Evolutionary conservation across 2,888 invertebrate genomes (phyloP).

Genomic region (Cephus nigrinus): DNA sequence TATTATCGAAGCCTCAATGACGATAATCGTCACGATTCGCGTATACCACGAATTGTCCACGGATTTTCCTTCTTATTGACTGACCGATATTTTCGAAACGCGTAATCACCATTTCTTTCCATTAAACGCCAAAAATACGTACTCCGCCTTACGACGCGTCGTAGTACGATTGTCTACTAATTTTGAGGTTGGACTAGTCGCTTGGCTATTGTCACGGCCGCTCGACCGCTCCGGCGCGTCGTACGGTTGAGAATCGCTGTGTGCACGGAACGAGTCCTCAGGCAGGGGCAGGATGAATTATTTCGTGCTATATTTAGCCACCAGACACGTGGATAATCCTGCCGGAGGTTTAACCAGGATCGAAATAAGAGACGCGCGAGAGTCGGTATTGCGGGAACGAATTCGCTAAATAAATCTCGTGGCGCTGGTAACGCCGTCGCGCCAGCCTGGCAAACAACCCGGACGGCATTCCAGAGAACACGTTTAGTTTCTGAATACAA

Average conservation of each 20-base stretch:
- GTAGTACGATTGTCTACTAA: neutral
- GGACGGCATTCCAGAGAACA: conserved; percentile 58
- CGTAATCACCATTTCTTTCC: neutral
- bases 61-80: neutral
- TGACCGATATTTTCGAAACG: neutral
- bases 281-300: neutral
- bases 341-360: neutral
- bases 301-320: conserved; percentile 36
- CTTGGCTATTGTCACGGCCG: neutral
- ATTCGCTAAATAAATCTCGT: conserved; percentile 31
- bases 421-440: conserved; percentile 3
- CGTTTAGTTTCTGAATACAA: conserved; percentile 45
- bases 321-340: conserved; percentile 11
- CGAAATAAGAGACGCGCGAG: conserved; percentile 5
- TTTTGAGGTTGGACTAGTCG: neutral
- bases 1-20: neutral
- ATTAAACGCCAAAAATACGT: neutral
- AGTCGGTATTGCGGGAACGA: conserved; percentile 8
- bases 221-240: neutral
- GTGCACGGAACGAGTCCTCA: neutral
- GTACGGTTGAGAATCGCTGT: neutral
- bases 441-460: conserved; percentile 20
- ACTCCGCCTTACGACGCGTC: neutral
- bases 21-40: neutral
- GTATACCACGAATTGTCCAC: neutral